A percentile compares a stretch with the other conserved stretches of the same genome.
Evolutionary conservation across 2,797 vertebrate species (phyloP).

Genomic region (Parauchenoglanis punctatus): DNA sequence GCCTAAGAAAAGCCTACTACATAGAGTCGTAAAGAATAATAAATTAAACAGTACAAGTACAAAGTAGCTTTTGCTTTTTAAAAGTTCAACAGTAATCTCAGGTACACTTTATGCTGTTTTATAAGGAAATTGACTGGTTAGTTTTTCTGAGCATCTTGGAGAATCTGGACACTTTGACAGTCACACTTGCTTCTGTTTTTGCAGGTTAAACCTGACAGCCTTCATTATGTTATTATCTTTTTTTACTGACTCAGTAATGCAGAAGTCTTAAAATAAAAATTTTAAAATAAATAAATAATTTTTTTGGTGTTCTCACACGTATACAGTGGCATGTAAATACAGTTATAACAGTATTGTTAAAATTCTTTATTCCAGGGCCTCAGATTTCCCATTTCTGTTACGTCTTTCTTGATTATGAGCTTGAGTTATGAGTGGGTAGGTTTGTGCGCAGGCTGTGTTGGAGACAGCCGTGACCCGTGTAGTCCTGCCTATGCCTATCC

Average conservation of each 20-base stretch:
- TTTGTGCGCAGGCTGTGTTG: slow-evolving; percentile 81
- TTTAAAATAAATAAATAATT: no score
- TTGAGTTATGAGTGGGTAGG: neutral
- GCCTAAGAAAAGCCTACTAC: neutral
- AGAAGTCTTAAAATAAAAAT: neutral
- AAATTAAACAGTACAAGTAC: neutral
- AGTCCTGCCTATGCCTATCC: slow-evolving; percentile 90
- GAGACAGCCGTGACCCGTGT: slow-evolving; percentile 90
- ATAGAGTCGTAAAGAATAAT: neutral
- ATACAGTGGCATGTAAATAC: neutral
- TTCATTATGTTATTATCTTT: neutral
- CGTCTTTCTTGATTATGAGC: neutral
- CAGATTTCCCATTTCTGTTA: neutral
- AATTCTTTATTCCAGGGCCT: neutral
- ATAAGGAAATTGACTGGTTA: neutral
- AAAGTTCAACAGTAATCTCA: neutral
- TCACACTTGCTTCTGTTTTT: neutral
- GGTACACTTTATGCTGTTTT: neutral
- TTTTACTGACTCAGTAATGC: neutral
- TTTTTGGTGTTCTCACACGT: neutral
- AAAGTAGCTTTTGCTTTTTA: neutral
- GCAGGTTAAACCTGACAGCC: neutral
- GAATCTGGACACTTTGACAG: neutral
- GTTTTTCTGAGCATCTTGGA: neutral
- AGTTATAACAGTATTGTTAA: neutral